Evolutionary conservation across 2,888 invertebrate species (phyloP), one percentile per base, ranked within the genome.

Genomic region (Drosophila maculinotata): DNA sequence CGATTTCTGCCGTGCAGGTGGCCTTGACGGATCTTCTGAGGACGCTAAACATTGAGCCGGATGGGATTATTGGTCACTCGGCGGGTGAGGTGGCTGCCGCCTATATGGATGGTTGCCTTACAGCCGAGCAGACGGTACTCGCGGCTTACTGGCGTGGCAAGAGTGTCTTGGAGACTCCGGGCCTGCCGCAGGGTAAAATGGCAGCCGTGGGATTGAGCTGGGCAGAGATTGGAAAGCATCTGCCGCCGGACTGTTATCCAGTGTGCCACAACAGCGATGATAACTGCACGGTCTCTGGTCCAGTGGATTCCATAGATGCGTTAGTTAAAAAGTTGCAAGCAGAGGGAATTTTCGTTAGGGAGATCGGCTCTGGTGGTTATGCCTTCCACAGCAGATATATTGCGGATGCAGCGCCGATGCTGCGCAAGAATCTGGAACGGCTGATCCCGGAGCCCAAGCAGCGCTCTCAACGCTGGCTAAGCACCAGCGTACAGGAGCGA

Each of bases 1-100:
- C 96, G 14, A 98, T 99, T 89, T 97, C 98, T 30, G 97, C 98
- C 35, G 95, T 99, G 87, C 99, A 99, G 93, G 96, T 99, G 47
- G 99, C 97, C 17, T 92, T 99, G 15, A 97, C 98, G 0, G 99
- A 99, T 91, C 92, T 97, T 49, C 92, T 99, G 69, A 94, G 93
- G 51, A 92, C 93, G 26, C 89, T 96, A 12, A 96, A 96, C 63
- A 93, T 99, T 42, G 92, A 93, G 52, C 97, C 99, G 1, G 98
- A 98, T 91, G 98, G 98, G 52, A 97, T 99, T 87, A 93, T 99
- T 60, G 99, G 99, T 0, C 99, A 99, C 92, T 99, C 98, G 0
- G 92, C 91, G 5, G 91, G 90, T 10, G 90, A 92, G 80, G 79
- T 93, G 90, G 97, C 97, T 2, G 99, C 99, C 91, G 98, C 98